Evolutionary conservation across 1,140 invertebrate species (phyloP), one percentile per base, ranked within the genome.

Genomic region (Drosophila athabasca): DNA sequence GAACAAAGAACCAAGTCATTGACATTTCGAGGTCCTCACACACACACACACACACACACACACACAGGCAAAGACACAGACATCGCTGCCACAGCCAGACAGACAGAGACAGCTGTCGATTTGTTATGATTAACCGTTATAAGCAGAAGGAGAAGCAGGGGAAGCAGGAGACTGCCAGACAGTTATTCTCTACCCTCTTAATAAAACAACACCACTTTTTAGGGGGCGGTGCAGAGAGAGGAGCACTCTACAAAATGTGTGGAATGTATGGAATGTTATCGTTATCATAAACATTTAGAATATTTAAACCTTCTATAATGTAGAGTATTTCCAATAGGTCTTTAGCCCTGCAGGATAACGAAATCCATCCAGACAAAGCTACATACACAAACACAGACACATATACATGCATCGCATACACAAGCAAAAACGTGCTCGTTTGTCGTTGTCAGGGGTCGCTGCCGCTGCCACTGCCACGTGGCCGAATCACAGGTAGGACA

Each of bases 51-150:
- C 11, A 19, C 45, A 11, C 52, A 49, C 54, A 26, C n/a, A 48
- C 43, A 46, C 22, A 66, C 11, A 19, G 35, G 8, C 52, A 49
- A 49, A 26, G 60, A 53, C 50, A 50, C 35, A 26, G 60, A 53
- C 50, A 50, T 46, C 3, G 43, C 3, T 13, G 11, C 11, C 35
- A 13, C 35, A 0, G 35, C 9, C 19, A 19, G 8, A 41, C 51
- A 74, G 41, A 67, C 58, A 39, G 48, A 62, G 53, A 44, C 79
- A 83, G 59, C 66, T 83, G 79, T 53, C 79, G 65, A 83, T 84
- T 71, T 79, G 46, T 84, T 75, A 62, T 80, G 66, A 85, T 85
- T 85, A 80, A 75, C 81, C 59, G 81, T 85, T 79, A 84, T 71
- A 50, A 22, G 41, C 6, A 41, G 35, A 45, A 11, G 15, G 19